Evolutionary conservation across 2,113 vertebrate species (phyloP).

Genomic region (Nycticorax nycticorax): DNA sequence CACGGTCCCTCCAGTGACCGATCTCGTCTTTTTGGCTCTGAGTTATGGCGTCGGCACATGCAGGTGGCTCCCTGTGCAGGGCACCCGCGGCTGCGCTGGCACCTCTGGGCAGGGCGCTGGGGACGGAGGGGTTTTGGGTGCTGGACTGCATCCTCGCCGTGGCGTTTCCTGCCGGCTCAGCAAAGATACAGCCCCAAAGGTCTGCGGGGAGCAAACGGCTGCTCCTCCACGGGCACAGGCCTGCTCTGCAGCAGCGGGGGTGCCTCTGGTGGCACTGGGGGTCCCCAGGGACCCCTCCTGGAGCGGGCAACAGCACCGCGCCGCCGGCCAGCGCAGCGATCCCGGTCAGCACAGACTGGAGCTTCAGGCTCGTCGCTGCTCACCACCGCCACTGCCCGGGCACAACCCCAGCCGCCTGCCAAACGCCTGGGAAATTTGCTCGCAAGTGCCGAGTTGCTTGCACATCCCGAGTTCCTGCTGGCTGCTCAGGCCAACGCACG

Average conservation of each 20-base stretch:
- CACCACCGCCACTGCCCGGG: neutral
- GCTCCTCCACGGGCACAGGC: fast-evolving
- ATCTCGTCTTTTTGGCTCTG: neutral
- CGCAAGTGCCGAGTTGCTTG: neutral
- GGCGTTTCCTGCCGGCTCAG: neutral
- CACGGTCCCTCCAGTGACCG: neutral
- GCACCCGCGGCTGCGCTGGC: neutral
- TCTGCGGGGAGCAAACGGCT: neutral
- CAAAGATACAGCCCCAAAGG: neutral
- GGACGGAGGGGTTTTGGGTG: neutral
- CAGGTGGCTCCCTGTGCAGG: neutral
- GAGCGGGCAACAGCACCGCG: fast-evolving
- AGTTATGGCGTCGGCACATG: fast-evolving
- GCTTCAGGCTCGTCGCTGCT: neutral
- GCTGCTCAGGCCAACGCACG: neutral
- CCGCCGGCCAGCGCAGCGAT: fast-evolving
- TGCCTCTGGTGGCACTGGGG: neutral
- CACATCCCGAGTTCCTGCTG: neutral
- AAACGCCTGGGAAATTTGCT: neutral
- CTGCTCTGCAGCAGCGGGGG: neutral
- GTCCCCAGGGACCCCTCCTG: neutral
- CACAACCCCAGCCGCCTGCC: neutral
- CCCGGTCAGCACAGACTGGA: neutral
- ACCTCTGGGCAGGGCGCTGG: neutral
- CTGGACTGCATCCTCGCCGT: fast-evolving